Evolutionary conservation across 35 echinoderm and acorn worm genomes (phyloP).

Genomic region (Lytechinus pictus): DNA sequence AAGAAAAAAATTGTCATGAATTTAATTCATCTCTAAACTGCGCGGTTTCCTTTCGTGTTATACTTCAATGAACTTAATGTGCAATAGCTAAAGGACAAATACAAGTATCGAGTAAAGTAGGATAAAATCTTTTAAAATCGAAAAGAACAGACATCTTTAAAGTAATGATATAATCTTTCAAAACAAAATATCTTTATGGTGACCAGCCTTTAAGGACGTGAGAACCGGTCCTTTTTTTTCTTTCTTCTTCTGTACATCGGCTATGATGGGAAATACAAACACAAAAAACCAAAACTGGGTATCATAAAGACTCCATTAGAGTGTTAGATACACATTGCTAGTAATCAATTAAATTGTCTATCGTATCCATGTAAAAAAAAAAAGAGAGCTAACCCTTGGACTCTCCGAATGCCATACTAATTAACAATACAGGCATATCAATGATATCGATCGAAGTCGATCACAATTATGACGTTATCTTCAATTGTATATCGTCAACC

Average conservation of each 20-base stretch:
- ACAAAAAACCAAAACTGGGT: neutral
- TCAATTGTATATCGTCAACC: too few species aligned
- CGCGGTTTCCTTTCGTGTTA: neutral
- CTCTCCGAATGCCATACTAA: neutral
- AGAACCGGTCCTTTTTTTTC: neutral
- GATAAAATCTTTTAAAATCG: too few species aligned
- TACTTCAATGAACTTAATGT: neutral
- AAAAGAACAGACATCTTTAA: too few species aligned
- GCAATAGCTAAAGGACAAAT: too few species aligned
- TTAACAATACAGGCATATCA: neutral
- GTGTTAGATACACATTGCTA: neutral
- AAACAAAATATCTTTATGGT: neutral
- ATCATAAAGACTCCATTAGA: slow-evolving; percentile 19
- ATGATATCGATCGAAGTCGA: too few species aligned
- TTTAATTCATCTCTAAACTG: neutral
- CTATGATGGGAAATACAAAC: slow-evolving; percentile 27
- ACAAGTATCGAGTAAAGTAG: too few species aligned
- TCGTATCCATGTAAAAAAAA: neutral
- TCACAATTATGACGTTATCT: too few species aligned
- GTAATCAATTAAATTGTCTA: neutral
- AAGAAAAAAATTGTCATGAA: neutral
- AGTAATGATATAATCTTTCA: too few species aligned
- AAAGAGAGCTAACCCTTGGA: neutral
- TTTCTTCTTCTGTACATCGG: neutral
- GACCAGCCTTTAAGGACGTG: slow-evolving; percentile 9